Conservation (phyloP, 2,113 vertebrate species). For the Pedionomus torquatus region DNA sequence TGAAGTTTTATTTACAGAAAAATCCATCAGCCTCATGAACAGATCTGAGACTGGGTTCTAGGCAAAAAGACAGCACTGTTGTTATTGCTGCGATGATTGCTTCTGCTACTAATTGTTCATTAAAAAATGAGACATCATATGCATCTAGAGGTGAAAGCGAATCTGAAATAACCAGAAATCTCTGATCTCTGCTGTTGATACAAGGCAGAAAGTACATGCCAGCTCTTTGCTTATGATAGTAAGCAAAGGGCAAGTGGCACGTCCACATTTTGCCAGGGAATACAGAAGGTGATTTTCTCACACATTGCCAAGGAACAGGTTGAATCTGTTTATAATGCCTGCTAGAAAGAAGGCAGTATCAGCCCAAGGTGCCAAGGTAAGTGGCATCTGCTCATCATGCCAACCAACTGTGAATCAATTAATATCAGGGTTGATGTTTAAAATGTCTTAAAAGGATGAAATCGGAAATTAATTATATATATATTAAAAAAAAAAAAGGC, state of each 20-base stretch:
- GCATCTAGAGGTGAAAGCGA: background rate
- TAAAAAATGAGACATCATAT: background rate
- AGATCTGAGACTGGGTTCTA: background rate
- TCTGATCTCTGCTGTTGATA: background rate
- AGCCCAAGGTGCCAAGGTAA: background rate
- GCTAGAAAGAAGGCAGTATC: background rate
- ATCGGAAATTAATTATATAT: background rate
- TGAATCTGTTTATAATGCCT: background rate
- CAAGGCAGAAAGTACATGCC: background rate
- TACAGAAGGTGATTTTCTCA: slow-evolving; percentile 18
- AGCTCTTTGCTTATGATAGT: background rate
- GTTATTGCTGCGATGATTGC: background rate
- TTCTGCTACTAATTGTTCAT: background rate
- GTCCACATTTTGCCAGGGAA: background rate
- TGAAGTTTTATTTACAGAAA: background rate
- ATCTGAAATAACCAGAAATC: background rate
- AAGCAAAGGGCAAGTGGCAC: background rate
- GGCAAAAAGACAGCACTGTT: background rate
- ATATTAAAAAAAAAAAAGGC: background rate
- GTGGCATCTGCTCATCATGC: background rate
- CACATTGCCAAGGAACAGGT: background rate
- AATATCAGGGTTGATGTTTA: background rate
- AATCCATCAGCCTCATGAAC: background rate
- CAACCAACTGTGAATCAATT: background rate
- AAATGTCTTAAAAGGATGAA: background rate